Evolutionary conservation across 1,140 invertebrate genomes (phyloP).

Genomic region (Spodoptera frugiperda): DNA sequence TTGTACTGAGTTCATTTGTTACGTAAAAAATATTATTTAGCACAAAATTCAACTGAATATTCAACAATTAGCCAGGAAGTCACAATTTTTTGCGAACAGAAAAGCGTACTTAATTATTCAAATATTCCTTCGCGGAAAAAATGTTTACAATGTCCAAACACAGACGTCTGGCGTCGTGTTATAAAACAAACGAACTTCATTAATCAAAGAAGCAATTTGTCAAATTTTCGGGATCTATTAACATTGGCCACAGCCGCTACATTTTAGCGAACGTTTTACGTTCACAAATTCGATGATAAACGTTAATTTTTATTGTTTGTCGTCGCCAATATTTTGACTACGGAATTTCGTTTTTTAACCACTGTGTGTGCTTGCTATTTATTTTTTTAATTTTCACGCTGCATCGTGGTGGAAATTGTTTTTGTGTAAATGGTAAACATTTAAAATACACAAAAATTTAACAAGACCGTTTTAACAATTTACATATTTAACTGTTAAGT

Average conservation of each 20-base stretch:
- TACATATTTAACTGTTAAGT: neutral
- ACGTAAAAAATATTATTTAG: too few relatives aligned
- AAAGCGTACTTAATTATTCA: constrained; percentile 4
- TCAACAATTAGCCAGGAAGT: too few relatives aligned
- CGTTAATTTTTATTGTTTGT: constrained; percentile 30
- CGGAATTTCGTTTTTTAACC: constrained; percentile 18
- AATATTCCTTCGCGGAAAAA: constrained; percentile 15
- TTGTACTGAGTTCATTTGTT: too few relatives aligned
- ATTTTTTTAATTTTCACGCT: constrained; percentile 13
- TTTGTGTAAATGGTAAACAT: constrained; percentile 14
- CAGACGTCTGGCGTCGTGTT: neutral
- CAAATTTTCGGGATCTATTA: constrained; percentile 21
- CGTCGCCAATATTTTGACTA: constrained; percentile 32
- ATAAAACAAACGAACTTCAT: constrained; percentile 31
- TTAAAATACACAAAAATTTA: constrained; percentile 11
- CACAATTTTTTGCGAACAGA: neutral
- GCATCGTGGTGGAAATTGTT: constrained; percentile 10
- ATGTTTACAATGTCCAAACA: constrained; percentile 18
- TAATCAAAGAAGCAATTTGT: constrained; percentile 37
- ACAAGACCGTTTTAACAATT: neutral
- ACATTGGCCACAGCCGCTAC: constrained; percentile 11
- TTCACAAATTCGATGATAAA: constrained; percentile 4
- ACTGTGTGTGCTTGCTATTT: constrained; percentile 18
- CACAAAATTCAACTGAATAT: too few relatives aligned
- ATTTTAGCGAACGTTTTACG: constrained; percentile 17